Conservation (phyloP, 1,140 invertebrate species). For the Aphidius gifuensis region DNA sequence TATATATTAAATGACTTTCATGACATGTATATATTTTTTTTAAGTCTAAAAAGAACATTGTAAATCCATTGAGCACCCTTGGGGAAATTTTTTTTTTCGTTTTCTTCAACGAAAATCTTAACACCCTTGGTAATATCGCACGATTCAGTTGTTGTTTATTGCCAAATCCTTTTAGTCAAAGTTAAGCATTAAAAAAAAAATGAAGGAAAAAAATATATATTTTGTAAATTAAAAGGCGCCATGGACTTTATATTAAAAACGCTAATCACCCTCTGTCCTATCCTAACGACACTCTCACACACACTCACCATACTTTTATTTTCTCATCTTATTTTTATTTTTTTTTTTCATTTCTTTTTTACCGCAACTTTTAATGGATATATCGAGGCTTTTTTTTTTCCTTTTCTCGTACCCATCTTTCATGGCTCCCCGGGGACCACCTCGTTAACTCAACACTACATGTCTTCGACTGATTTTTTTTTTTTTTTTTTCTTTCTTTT, state of each 20-base stretch:
- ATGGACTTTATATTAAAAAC: conserved; percentile 28
- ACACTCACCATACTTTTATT: conserved; percentile 1
- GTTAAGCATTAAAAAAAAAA: conserved; percentile 4
- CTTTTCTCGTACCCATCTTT: conserved; percentile 1
- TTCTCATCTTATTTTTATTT: background rate
- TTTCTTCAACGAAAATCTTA: conserved; percentile 13
- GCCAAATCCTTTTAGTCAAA: conserved; percentile 53
- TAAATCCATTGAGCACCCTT: conserved; percentile 43
- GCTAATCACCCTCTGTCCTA: conserved; percentile 20
- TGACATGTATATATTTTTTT: too few relatives aligned
- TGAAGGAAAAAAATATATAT: conserved; percentile 9
- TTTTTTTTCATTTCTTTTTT: background rate
- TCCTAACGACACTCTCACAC: conserved; percentile 25
- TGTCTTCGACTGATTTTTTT: conserved; percentile 19
- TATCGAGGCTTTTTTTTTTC: conserved; percentile 11
- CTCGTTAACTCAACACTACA: conserved; percentile 23
- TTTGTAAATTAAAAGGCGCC: conserved; percentile 20
- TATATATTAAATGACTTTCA: too few relatives aligned
- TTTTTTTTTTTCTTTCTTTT: conserved; percentile 14
- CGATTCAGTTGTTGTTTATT: conserved; percentile 49
- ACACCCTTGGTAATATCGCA: conserved; percentile 42
- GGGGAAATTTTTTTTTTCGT: conserved; percentile 36
- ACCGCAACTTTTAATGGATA: conserved; percentile 26
- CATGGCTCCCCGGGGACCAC: conserved; percentile 19
- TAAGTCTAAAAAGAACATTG: conserved; percentile 30